phyloP scores from a whole-genome alignment of 2,113 vertebrate genomes.

The Zeus faber region DNA sequence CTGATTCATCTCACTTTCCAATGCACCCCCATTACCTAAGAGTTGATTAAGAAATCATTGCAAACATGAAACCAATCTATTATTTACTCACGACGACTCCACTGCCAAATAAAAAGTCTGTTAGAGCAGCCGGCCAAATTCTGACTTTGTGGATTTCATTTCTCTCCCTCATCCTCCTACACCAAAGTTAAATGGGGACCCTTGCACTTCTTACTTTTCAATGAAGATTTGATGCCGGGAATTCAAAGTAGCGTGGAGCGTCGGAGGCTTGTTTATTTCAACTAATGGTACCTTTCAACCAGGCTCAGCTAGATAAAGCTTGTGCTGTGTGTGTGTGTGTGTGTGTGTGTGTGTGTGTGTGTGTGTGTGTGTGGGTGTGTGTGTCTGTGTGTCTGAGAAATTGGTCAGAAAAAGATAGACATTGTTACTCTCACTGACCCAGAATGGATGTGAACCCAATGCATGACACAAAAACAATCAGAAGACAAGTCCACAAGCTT shows the following conservation, averaged over 20 bases:
- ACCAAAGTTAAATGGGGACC: constrained; percentile 50
- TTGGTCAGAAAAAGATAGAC: too few species aligned
- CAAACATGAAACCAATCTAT: constrained; percentile 44
- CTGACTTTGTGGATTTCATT: constrained; percentile 51
- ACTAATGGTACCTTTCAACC: constrained; percentile 19
- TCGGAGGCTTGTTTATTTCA: constrained; percentile 33
- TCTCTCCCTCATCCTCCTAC: constrained; percentile 45
- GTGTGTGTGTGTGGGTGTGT: too few species aligned
- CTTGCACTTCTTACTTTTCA: constrained; percentile 44
- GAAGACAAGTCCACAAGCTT: too few species aligned
- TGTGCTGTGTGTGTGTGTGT: too few species aligned
- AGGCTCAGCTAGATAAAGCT: too few species aligned
- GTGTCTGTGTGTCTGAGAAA: too few species aligned
- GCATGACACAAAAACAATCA: too few species aligned
- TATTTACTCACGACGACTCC: constrained; percentile 51
- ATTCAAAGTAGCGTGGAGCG: constrained; percentile 27
- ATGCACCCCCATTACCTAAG: constrained; percentile 24
- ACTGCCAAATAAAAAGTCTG: constrained; percentile 52
- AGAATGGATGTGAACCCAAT: too few species aligned
- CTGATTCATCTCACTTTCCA: constrained; percentile 30
- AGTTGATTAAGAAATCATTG: constrained; percentile 53
- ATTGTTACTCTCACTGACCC: too few species aligned
- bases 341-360: too few species aligned
- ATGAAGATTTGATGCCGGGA: constrained; percentile 50
- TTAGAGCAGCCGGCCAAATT: constrained; percentile 54